Conservation (phyloP, 2,888 invertebrate species). For the Anagyrus pseudococci region DNA sequence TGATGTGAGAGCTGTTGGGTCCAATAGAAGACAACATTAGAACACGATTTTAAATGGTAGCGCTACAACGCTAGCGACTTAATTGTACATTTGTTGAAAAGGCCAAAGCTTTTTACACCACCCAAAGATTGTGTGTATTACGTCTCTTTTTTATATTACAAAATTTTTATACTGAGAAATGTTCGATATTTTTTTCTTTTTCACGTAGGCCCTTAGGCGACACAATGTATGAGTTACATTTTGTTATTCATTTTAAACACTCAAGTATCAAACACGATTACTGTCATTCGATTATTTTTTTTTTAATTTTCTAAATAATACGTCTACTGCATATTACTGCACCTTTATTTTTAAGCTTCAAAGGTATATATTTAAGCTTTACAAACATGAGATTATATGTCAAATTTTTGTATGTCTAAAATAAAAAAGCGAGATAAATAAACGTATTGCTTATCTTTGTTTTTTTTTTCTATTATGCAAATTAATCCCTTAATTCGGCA, state of each 20-base stretch:
- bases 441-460: no score
- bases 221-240: no score
- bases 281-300: no score
- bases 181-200: not conserved
- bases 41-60: not conserved
- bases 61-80: no score
- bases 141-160: not conserved
- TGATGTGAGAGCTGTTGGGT: constrained; percentile 71
- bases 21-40: no score
- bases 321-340: no score
- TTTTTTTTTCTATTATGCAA: not conserved
- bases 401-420: not conserved
- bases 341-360: not conserved
- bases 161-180: not conserved
- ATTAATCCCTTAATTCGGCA: not conserved
- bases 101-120: no score
- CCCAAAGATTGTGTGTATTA: no score
- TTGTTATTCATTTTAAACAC: no score
- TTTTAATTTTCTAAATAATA: no score
- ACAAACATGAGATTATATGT: not conserved
- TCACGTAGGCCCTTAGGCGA: not conserved
- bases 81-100: no score
- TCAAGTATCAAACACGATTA: no score
- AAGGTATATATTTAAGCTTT: not conserved
- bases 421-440: not conserved